These are phyloP conservation scores for Pterocles gutturalis DNA, from an alignment of 2,113 vertebrate species.

Conservation along the genomic window DNA sequence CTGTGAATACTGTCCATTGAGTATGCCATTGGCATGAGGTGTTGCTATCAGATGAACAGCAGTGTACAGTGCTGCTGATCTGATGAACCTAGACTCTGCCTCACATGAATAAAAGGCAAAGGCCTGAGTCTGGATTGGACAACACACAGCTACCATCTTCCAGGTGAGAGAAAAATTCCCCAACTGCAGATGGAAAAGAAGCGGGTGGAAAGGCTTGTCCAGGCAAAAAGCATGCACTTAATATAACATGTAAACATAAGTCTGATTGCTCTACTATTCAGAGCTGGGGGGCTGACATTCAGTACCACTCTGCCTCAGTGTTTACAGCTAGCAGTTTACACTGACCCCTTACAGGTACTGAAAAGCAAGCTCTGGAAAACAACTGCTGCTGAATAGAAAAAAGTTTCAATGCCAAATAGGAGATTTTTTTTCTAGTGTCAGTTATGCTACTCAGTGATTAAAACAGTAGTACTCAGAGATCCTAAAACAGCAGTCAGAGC, in stretches of 20 bases:
- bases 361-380: neutral
- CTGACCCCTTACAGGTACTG: neutral
- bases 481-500: neutral
- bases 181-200: neutral
- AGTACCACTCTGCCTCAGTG: neutral
- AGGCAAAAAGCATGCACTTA: neutral
- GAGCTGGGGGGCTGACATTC: neutral
- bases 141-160: neutral
- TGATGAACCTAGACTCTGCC: fast-evolving
- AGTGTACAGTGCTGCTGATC: neutral
- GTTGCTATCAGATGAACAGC: neutral
- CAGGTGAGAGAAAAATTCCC: neutral
- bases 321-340: neutral
- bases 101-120: neutral
- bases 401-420: neutral
- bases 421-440: neutral
- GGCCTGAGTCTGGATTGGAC: neutral
- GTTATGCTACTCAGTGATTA: neutral
- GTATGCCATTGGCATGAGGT: neutral
- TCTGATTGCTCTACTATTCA: neutral
- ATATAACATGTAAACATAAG: neutral
- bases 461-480: neutral
- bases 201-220: neutral
- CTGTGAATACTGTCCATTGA: neutral
- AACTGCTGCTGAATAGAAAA: neutral